These are phyloP conservation scores for Leptoteleia sp. DNA, from an alignment of 1,140 invertebrate species.

Conservation along the genomic window DNA sequence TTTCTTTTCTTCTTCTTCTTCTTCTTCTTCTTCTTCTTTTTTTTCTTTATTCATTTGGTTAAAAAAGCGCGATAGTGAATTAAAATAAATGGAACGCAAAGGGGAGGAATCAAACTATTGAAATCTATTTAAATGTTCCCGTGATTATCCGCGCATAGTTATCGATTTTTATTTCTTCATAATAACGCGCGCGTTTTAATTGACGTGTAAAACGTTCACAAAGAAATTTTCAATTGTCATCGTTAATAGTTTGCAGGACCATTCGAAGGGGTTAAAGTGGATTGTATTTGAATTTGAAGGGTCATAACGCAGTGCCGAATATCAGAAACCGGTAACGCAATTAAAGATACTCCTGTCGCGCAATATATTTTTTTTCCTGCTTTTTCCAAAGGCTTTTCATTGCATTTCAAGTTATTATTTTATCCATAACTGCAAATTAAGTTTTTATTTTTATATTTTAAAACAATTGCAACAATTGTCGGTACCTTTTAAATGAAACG, in stretches of 20 bases:
- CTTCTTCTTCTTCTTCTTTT: no score
- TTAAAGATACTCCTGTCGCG: conserved; percentile 22
- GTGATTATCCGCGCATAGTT: conserved; percentile 14
- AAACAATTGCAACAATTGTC: no score
- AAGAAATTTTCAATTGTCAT: conserved; percentile 54
- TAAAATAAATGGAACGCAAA: conserved; percentile 1
- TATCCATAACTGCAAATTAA: no score
- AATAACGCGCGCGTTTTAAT: conserved; percentile 35
- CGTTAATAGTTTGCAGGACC: conserved; percentile 36
- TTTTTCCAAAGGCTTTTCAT: no score
- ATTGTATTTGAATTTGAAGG: conserved; percentile 52
- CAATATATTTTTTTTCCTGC: no score
- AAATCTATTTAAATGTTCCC: conserved; percentile 17
- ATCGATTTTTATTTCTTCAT: conserved; percentile 25
- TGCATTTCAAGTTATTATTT: no score
- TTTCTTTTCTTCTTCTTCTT: no score
- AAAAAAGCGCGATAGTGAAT: not conserved
- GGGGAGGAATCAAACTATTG: not conserved
- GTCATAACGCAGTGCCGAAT: conserved; percentile 22
- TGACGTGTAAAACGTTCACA: conserved; percentile 35
- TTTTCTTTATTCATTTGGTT: not conserved
- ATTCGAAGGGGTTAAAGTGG: conserved; percentile 32
- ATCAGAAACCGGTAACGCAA: conserved; percentile 30
- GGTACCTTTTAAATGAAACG: no score
- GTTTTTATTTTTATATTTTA: no score